Conservation (phyloP, 2,888 invertebrate genomes). For the Alviniconcha strummeri region DNA sequence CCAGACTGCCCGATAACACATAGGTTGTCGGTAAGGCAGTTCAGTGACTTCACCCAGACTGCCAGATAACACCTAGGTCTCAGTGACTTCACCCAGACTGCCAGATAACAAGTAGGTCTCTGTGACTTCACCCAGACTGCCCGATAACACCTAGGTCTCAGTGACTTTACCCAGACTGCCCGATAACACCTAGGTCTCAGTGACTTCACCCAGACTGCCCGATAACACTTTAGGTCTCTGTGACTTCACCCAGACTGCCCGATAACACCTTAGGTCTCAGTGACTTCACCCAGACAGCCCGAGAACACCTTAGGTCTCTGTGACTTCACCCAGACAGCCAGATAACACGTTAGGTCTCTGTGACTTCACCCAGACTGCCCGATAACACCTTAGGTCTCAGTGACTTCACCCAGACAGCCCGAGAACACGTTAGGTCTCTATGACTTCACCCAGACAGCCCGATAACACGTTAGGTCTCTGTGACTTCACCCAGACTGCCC, state of each 20-base stretch:
- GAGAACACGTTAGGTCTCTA: too few relatives aligned
- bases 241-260: conserved; percentile 75
- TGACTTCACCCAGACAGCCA: too few relatives aligned
- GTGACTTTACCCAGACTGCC: background rate
- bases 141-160: too few relatives aligned
- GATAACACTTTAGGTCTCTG: conserved; percentile 83
- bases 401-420: too few relatives aligned
- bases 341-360: too few relatives aligned
- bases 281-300: too few relatives aligned
- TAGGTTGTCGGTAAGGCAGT: conserved; percentile 75
- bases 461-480: too few relatives aligned
- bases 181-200: conserved; percentile 19
- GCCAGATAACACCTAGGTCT: background rate
- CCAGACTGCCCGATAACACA: conserved; percentile 84
- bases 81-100: conserved; percentile 44
- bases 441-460: too few relatives aligned
- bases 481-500: background rate
- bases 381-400: conserved; percentile 75
- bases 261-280: conserved; percentile 85
- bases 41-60: background rate
- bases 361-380: too few relatives aligned
- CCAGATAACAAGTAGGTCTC: too few relatives aligned
- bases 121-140: too few relatives aligned
- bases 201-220: conserved; percentile 75
- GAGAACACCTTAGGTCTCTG: too few relatives aligned